These are phyloP conservation scores for Drosophila mulleri DNA, from an alignment of 2,888 invertebrate species.

Conservation along the genomic window DNA sequence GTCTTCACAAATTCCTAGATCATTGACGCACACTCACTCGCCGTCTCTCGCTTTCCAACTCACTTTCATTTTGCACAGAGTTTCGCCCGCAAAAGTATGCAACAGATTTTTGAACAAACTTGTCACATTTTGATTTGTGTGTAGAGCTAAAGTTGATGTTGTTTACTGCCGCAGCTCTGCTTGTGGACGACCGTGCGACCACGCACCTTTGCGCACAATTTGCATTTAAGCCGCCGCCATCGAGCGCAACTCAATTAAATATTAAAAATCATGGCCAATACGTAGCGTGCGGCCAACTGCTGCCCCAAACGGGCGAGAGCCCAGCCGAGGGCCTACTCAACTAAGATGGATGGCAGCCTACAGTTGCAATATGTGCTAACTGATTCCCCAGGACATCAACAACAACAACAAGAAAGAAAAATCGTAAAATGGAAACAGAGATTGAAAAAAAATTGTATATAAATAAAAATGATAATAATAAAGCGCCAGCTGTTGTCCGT, in stretches of 20 bases:
- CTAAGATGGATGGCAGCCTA: constrained; percentile 47
- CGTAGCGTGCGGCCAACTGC: constrained; percentile 8
- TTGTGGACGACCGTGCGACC: constrained; percentile 56
- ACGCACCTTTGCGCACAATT: constrained; percentile 78
- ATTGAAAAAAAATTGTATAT: constrained; percentile 16
- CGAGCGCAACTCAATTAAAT: constrained; percentile 75
- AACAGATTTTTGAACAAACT: constrained; percentile 2
- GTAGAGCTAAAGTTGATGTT: neutral
- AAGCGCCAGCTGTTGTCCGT: constrained; percentile 67
- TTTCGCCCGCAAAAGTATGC: constrained; percentile 44
- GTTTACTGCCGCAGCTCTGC: neutral
- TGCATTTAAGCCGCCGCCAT: constrained; percentile 75
- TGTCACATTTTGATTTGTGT: neutral
- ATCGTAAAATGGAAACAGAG: constrained; percentile 7
- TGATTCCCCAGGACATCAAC: constrained; percentile 16
- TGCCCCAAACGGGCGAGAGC: neutral
- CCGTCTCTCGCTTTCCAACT: neutral
- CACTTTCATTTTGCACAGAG: neutral
- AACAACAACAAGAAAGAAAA: constrained; percentile 10
- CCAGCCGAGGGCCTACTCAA: constrained; percentile 3
- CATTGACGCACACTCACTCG: neutral
- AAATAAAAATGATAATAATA: constrained; percentile 51
- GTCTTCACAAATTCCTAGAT: neutral
- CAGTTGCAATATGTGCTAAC: constrained; percentile 29
- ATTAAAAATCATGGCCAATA: constrained; percentile 74